Evolutionary conservation across 2,797 vertebrate genomes (phyloP).

Genomic region (Crocodylus rhombifer): DNA sequence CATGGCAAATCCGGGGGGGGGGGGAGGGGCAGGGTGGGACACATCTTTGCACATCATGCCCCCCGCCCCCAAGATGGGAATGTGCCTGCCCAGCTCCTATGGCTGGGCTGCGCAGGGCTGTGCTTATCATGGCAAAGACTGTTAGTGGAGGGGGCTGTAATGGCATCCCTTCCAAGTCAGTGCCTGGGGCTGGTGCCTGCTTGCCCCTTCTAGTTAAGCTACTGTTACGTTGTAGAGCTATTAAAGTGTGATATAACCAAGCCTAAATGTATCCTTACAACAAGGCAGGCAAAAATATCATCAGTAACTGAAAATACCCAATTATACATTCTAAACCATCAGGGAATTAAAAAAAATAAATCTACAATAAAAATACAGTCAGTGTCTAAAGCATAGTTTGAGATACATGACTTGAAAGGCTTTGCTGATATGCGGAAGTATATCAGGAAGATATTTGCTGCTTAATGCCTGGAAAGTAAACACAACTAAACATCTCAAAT

Average conservation of each 20-base stretch:
- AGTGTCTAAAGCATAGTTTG: not conserved
- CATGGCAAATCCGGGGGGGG: not conserved
- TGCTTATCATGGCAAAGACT: too few species aligned
- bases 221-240: too few species aligned
- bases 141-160: too few species aligned
- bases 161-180: too few species aligned
- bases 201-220: too few species aligned
- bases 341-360: not conserved
- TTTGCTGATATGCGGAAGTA: not conserved
- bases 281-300: not conserved
- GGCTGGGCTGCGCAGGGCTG: too few species aligned
- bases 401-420: not conserved
- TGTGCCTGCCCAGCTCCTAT: not conserved
- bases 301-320: not conserved
- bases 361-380: not conserved
- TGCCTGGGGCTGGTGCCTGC: too few species aligned
- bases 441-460: not conserved
- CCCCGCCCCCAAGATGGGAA: too few species aligned
- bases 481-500: not conserved
- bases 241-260: too few species aligned
- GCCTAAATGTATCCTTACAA: not conserved
- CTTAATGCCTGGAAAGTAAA: not conserved
- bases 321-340: not conserved
- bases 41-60: too few species aligned
- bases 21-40: too few species aligned